These are phyloP conservation scores for Symphodus melops DNA, from an alignment of 2,113 vertebrate species.

Conservation along the genomic window DNA sequence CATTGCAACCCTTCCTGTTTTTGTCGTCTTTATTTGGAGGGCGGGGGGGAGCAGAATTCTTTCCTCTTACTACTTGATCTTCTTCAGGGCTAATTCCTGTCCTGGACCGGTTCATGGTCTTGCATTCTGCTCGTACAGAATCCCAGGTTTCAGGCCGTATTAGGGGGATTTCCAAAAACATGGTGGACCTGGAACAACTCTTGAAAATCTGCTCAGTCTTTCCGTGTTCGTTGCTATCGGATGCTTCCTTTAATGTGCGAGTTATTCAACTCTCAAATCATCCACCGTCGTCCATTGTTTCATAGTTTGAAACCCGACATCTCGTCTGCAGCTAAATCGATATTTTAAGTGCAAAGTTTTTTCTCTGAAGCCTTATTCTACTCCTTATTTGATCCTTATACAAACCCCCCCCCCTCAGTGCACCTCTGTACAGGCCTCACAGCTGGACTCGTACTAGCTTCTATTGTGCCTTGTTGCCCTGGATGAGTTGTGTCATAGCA, in stretches of 20 bases:
- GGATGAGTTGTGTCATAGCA: constrained; percentile 44
- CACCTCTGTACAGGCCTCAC: constrained; percentile 38
- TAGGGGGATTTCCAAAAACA: not conserved
- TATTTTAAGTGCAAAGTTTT: constrained; percentile 6
- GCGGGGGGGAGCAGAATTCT: too few species aligned
- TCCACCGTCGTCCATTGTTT: not conserved
- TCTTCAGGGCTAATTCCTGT: too few species aligned
- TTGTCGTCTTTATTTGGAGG: too few species aligned
- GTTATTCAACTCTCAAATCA: not conserved
- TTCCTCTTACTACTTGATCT: too few species aligned
- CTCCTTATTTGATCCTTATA: constrained; percentile 58
- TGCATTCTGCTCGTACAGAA: too few species aligned
- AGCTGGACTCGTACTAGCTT: constrained; percentile 53
- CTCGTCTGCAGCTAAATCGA: not conserved
- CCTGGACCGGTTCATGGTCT: too few species aligned
- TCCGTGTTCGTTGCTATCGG: too few species aligned
- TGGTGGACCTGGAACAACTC: not conserved
- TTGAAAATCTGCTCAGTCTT: not conserved
- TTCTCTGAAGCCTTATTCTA: constrained; percentile 58
- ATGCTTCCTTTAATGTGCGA: not conserved
- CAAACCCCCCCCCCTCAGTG: constrained; percentile 5
- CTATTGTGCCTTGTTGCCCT: constrained; percentile 72
- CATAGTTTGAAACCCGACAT: not conserved
- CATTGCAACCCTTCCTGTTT: too few species aligned
- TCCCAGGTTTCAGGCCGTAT: too few species aligned